Evolutionary conservation across 1,140 invertebrate genomes (phyloP).

Genomic region (fruit fly (Drosophila melanogaster)): Release_6_plus_ISO1_MT NT_033779.5:15177501-15178000

Average conservation of each 20-base stretch:
- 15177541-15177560: slow-evolving; percentile 70
- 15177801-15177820: background rate
- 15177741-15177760: slow-evolving; percentile 75
- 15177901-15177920: slow-evolving; percentile 67
- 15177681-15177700: slow-evolving; percentile 84
- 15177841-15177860: background rate
- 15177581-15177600: background rate
- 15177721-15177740: slow-evolving; percentile 77
- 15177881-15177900: slow-evolving; percentile 13
- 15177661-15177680: slow-evolving; percentile 84
- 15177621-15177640: slow-evolving; percentile 45
- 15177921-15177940: slow-evolving; percentile 75
- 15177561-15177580: slow-evolving; percentile 62
- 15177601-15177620: background rate
- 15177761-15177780: slow-evolving; percentile 45
- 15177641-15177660: slow-evolving; percentile 60
- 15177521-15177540: slow-evolving; percentile 74
- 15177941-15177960: slow-evolving; percentile 73
- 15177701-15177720: slow-evolving; percentile 70
- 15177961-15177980: slow-evolving; percentile 40
- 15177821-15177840: background rate
- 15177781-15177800: slow-evolving; percentile 1
- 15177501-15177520: slow-evolving; percentile 4
- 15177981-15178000: background rate
- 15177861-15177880: slow-evolving; percentile 4